Evolutionary conservation across 2,797 vertebrate species (phyloP).

Genomic region (Manis crassicaudata): DNA sequence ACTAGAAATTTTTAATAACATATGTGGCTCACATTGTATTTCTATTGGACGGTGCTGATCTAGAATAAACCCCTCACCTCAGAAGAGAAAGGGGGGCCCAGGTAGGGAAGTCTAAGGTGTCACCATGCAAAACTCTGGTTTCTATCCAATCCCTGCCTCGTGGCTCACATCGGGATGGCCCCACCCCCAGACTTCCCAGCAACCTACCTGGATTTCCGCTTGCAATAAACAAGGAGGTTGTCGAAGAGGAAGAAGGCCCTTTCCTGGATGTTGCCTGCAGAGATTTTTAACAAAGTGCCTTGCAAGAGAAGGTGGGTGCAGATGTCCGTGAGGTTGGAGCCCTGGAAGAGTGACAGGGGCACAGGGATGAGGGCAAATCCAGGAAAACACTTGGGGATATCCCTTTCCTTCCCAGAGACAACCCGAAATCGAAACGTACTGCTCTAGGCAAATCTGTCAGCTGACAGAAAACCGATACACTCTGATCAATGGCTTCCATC

Average conservation of each 20-base stretch:
- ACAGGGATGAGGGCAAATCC: neutral
- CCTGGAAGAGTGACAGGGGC: conserved; percentile 84
- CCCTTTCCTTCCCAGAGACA: neutral
- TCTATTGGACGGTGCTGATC: neutral
- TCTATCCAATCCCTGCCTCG: neutral
- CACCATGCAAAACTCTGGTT: neutral
- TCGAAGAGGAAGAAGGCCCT: conserved; percentile 98
- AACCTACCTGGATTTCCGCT: conserved; percentile 96
- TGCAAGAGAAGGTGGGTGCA: conserved; percentile 96
- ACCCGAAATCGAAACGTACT: neutral
- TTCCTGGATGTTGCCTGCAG: conserved; percentile 98
- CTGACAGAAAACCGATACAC: neutral
- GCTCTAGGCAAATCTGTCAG: neutral
- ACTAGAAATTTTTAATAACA: neutral
- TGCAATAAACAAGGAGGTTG: conserved; percentile 99
- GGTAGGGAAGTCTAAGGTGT: neutral
- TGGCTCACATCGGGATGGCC: neutral
- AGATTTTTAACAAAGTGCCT: conserved; percentile 97
- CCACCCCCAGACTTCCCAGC: neutral
- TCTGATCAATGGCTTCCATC: fast-evolving
- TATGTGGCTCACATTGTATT: fast-evolving
- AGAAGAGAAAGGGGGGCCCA: neutral
- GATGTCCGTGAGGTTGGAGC: conserved; percentile 98
- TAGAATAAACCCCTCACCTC: neutral
- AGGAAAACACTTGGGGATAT: neutral